Conservation (phyloP, 2,888 invertebrate species). For the Dichetophora obliterata region DNA sequence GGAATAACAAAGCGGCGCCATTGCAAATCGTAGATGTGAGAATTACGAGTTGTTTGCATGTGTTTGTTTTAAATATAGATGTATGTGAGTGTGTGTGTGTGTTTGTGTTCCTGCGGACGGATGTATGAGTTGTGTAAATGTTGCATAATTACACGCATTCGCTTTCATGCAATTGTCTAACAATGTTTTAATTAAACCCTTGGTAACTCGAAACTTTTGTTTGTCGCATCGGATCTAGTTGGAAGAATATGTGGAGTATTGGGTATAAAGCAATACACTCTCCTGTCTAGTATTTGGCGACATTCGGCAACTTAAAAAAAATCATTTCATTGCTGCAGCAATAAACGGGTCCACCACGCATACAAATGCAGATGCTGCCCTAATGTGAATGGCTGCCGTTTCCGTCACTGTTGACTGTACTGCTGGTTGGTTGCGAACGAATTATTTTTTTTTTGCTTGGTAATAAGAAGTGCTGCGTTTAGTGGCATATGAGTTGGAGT, state of each 20-base stretch:
- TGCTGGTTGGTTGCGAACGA: not conserved
- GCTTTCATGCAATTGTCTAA: conserved; percentile 39
- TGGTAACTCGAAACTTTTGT: conserved; percentile 34
- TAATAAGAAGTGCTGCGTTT: too few relatives aligned
- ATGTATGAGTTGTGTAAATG: conserved; percentile 33
- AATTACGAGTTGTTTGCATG: not conserved
- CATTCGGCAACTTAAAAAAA: not conserved
- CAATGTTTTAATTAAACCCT: conserved; percentile 46
- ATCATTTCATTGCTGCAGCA: conserved; percentile 4
- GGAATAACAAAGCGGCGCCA: not conserved
- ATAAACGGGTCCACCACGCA: conserved; percentile 12
- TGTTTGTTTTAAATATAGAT: conserved; percentile 3
- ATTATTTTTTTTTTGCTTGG: too few relatives aligned
- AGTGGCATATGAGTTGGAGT: too few relatives aligned
- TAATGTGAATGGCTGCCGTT: conserved; percentile 7
- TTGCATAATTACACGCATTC: conserved; percentile 39
- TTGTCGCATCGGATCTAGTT: not conserved
- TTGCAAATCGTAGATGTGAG: not conserved
- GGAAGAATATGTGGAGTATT: not conserved
- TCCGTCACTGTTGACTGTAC: not conserved
- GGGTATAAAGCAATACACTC: conserved; percentile 5
- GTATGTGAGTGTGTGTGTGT: conserved; percentile 19
- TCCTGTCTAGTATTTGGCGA: conserved; percentile 1
- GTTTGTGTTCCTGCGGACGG: conserved; percentile 21
- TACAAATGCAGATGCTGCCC: conserved; percentile 12